A percentile compares a stretch with the other conserved stretches of the same genome.
phyloP scores from a whole-genome alignment of 2,888 invertebrate species.

The Esperia sulphurella region DNA sequence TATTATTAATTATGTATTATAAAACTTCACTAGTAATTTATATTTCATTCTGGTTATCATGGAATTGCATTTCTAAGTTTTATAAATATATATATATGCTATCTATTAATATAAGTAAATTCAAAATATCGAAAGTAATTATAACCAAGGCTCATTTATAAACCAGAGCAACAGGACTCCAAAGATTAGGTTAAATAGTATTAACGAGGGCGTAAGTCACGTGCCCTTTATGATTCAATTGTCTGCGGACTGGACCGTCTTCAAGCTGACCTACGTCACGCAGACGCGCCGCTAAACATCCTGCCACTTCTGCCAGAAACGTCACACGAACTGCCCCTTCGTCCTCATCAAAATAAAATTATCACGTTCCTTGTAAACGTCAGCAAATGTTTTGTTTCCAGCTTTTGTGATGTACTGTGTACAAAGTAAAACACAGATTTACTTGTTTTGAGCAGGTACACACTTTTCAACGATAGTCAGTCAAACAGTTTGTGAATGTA shows the following conservation, averaged over 20 bases:
- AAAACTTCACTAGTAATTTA: too few species aligned
- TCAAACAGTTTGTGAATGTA: too few species aligned
- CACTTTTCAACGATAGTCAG: too few species aligned
- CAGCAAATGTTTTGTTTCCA: constrained; percentile 6
- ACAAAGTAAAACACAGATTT: too few species aligned
- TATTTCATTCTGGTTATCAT: too few species aligned
- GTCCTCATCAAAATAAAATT: constrained; percentile 36
- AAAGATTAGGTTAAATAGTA: constrained; percentile 5
- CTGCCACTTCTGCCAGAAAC: constrained; percentile 13
- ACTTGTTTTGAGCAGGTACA: constrained; percentile 1
- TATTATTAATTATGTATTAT: too few species aligned
- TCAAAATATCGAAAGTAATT: background rate
- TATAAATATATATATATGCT: too few species aligned
- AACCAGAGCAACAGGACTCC: background rate
- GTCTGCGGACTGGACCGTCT: constrained; percentile 36
- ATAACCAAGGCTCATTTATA: background rate
- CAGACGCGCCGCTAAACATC: constrained; percentile 16
- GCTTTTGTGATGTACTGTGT: constrained; percentile 3
- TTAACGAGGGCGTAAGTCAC: constrained; percentile 17
- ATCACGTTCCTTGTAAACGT: constrained; percentile 29
- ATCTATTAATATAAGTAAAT: too few species aligned
- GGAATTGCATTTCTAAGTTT: too few species aligned
- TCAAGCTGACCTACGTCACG: constrained; percentile 52
- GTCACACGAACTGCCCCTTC: background rate
- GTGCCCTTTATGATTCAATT: constrained; percentile 68